A percentile compares a stretch with the other conserved stretches of the same genome.
These are phyloP conservation scores for Astropecten irregularis DNA, from an alignment of 53 echinoderm and acorn worm species.

Conservation along the genomic window DNA sequence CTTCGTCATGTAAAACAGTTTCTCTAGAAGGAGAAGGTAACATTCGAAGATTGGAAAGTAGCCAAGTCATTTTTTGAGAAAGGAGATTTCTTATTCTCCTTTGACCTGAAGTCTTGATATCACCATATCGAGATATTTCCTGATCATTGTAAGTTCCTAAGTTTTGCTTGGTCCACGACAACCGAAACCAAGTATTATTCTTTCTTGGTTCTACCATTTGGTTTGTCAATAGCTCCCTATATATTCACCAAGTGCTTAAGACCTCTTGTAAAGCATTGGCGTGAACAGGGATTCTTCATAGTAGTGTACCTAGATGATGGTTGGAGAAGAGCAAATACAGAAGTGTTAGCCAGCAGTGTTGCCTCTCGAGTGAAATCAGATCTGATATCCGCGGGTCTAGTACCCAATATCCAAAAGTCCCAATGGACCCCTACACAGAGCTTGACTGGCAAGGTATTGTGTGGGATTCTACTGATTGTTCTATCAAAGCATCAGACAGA, in stretches of 20 bases:
- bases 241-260: constrained; percentile 46
- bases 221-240: constrained; percentile 47
- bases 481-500: not conserved
- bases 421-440: not conserved
- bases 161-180: constrained; percentile 25
- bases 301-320: constrained; percentile 50
- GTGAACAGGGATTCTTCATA: not conserved
- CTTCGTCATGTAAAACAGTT: constrained; percentile 17
- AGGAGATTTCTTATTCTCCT: constrained; percentile 25
- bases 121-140: constrained; percentile 41
- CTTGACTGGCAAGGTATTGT: not conserved
- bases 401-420: constrained; percentile 13
- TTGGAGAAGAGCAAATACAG: constrained; percentile 18
- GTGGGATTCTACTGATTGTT: not conserved
- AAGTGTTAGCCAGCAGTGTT: not conserved
- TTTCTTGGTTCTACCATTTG: constrained; percentile 53
- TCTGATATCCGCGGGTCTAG: not conserved
- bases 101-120: constrained; percentile 49
- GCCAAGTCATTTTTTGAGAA: constrained; percentile 7
- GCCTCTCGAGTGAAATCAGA: not conserved
- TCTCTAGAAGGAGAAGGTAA: constrained; percentile 48
- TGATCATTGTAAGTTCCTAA: constrained; percentile 34
- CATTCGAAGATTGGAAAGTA: constrained; percentile 35
- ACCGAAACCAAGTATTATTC: constrained; percentile 2
- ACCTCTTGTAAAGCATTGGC: constrained; percentile 49